Evolutionary conservation across 2,113 vertebrate species (phyloP).

Genomic region (Catagonus wagneri): DNA sequence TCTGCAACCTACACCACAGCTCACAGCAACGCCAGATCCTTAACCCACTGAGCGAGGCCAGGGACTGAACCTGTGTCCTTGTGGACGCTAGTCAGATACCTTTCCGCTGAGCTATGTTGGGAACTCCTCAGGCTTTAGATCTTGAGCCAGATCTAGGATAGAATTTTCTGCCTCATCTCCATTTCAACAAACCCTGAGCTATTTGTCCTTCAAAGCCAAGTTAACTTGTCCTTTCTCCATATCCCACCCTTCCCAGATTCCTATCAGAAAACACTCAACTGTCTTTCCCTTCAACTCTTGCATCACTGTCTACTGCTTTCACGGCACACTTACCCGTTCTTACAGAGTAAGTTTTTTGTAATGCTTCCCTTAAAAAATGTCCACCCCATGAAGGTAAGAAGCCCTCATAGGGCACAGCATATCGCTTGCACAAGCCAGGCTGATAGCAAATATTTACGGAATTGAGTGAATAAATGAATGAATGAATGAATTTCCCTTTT

Average conservation of each 20-base stretch:
- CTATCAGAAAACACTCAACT: constrained; percentile 34
- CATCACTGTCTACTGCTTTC: not conserved
- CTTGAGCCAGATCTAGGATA: constrained; percentile 31
- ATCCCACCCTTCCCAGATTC: not conserved
- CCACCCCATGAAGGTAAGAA: not conserved
- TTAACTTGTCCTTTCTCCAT: not conserved
- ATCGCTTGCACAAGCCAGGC: not conserved
- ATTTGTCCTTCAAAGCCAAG: constrained; percentile 26
- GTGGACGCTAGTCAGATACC: no score
- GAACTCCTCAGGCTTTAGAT: not conserved
- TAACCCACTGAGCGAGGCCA: no score
- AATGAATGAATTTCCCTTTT: not conserved
- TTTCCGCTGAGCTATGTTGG: no score
- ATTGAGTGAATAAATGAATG: not conserved
- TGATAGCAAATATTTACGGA: constrained; percentile 3
- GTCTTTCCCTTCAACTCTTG: not conserved
- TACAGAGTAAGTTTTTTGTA: not conserved
- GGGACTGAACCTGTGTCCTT: no score
- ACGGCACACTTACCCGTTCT: not conserved
- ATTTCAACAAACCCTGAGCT: constrained; percentile 46
- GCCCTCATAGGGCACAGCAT: not conserved
- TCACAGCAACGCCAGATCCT: no score
- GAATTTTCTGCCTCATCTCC: not conserved
- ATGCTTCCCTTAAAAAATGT: not conserved
- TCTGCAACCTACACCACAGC: no score